phyloP scores from a whole-genome alignment of 1,140 invertebrate genomes.

The Nasonia vitripennis region DNA sequence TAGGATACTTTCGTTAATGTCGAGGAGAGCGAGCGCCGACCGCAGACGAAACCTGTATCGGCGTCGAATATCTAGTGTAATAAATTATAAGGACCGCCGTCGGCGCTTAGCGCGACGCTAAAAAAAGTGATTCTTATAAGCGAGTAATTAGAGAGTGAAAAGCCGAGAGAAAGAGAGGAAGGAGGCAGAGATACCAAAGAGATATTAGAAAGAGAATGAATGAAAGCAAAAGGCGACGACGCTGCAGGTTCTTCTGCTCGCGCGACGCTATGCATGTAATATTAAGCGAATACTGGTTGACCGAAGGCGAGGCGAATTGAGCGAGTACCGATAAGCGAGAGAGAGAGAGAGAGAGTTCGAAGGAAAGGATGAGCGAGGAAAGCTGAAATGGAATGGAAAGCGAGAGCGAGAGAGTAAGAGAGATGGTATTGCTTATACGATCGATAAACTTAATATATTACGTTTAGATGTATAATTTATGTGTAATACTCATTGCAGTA shows the following conservation, averaged over 20 bases:
- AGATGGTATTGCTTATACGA: constrained; percentile 35
- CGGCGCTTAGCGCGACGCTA: constrained; percentile 26
- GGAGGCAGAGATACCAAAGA: constrained; percentile 14
- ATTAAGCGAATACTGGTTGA: not conserved
- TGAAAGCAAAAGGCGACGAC: not conserved
- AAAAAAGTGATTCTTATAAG: constrained; percentile 33
- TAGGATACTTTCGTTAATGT: constrained; percentile 31
- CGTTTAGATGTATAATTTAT: constrained; percentile 51
- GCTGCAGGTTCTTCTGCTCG: constrained; percentile 30
- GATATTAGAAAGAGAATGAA: constrained; percentile 34
- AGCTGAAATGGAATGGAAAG: not conserved
- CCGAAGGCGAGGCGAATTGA: not conserved
- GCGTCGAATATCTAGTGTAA: constrained; percentile 17
- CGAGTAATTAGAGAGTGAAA: constrained; percentile 2
- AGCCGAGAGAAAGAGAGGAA: too few relatives aligned
- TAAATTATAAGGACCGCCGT: constrained; percentile 4
- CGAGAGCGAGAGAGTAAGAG: not conserved
- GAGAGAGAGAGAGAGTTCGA: not conserved
- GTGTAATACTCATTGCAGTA: constrained; percentile 44
- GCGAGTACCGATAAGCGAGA: not conserved
- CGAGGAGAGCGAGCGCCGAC: not conserved
- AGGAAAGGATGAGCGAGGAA: not conserved
- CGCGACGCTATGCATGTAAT: not conserved
- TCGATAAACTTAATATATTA: constrained; percentile 48
- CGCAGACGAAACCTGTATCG: constrained; percentile 29